Conservation (phyloP, 2,888 invertebrate genomes). For the Heliconius erato region DNA sequence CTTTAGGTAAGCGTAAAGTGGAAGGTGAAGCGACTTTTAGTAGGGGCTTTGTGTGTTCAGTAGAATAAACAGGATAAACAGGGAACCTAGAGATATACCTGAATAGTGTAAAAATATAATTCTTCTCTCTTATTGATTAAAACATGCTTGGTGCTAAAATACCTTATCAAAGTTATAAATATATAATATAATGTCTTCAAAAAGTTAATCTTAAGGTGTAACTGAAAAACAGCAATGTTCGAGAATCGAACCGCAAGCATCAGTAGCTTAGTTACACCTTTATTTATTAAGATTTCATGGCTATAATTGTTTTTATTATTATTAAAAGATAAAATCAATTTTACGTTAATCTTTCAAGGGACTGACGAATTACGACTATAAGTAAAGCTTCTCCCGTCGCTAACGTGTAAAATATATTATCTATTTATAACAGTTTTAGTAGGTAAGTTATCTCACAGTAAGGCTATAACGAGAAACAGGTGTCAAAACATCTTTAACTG, state of each 20-base stretch:
- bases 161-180: neutral
- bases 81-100: neutral
- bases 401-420: constrained; percentile 17
- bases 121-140: neutral
- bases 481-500: constrained; percentile 60
- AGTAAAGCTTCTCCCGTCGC: constrained; percentile 39
- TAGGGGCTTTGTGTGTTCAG: neutral
- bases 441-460: constrained; percentile 30
- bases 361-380: neutral
- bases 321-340: constrained; percentile 15
- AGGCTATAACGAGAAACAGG: constrained; percentile 63
- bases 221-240: too few relatives aligned
- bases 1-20: constrained; percentile 5
- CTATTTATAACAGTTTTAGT: constrained; percentile 36
- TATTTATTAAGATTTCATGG: too few relatives aligned
- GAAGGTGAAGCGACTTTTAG: neutral
- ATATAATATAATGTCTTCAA: too few relatives aligned
- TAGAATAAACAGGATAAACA: neutral
- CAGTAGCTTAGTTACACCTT: too few relatives aligned
- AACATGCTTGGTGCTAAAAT: neutral
- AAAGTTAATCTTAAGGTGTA: too few relatives aligned
- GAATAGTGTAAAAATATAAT: neutral
- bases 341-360: constrained; percentile 5
- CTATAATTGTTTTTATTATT: too few relatives aligned
- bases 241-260: too few relatives aligned